Base-by-base conservation (phyloP, 30 jellyfish, hydroid and myxozoan genomes). In the Aurelia aurita complex sp. Pacific region DNA sequence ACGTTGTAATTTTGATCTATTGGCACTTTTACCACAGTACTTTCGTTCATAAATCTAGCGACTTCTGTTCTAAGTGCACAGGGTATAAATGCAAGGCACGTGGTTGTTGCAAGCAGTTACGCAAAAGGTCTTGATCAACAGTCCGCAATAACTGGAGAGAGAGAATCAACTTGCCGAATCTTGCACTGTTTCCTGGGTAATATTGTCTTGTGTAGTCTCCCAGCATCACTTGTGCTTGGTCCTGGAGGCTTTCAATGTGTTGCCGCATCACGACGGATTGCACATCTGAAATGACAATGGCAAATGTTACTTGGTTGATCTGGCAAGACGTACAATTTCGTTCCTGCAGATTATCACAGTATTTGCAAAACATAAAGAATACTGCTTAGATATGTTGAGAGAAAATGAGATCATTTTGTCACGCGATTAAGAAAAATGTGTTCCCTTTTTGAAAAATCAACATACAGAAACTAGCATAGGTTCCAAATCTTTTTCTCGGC, bases 201-300 rank as follows among this genome's bases (percentile, higher is more conserved):
- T 67, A 77, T 50, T 81, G 85, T 52, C 89, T 67, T 50, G 88
- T 57, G 69, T 86, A 92, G 18, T 87, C 97, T 42, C 89, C 83
- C 72, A 92, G 95, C 97, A 86, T 86, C 33, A 82, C 95, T 77
- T 92, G 98, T 63, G 96, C 98, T 46, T 85, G 94, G 42, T 92
- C 98, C 61, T 87, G 98, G 69, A 92, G 54, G 62, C 74, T 92
- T 53, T 92, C 98, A 74, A 92, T 81, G 65, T 86, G 91, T 42
- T 87, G 92, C 0, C 90, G 89, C 85, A 76, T 65, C 12, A 67
- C 80, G 10, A 92, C 83, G 16, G 92, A 90, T 29, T 77, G 98
- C 15, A 86, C 17, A 70, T 87, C 98, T 92, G 65, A 38, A 53
- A 65, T 52, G 63, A 16, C 40, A 57, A 66, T n/a, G 10, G 75